phyloP scores from a whole-genome alignment of 2,113 vertebrate species.

The Daphoenositta chrysoptera region DNA sequence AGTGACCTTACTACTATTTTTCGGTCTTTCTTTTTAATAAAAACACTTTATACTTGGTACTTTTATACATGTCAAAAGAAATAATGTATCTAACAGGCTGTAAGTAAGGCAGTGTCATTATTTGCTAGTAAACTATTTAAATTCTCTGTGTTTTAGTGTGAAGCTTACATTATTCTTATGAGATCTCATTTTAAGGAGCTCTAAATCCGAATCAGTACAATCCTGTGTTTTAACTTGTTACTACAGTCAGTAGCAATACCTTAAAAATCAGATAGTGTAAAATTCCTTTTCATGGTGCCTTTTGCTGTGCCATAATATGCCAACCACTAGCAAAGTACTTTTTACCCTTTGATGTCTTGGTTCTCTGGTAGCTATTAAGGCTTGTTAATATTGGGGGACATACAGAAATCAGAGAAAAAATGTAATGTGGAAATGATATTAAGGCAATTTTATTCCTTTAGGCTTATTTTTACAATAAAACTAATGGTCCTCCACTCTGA shows the following conservation, averaged over 20 bases:
- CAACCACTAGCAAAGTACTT: background rate
- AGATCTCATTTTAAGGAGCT: background rate
- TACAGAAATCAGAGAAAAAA: background rate
- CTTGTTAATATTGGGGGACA: background rate
- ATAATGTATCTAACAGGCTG: background rate
- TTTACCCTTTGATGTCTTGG: background rate
- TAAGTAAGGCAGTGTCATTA: background rate
- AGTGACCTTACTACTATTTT: background rate
- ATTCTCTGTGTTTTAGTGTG: background rate
- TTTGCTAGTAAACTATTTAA: background rate
- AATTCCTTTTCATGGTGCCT: background rate
- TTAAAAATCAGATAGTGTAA: background rate
- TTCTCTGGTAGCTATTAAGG: background rate
- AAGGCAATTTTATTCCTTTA: background rate
- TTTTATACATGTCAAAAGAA: background rate
- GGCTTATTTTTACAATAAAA: background rate
- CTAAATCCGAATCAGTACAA: background rate
- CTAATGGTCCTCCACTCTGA: background rate
- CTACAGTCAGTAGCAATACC: background rate
- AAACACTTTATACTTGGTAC: background rate
- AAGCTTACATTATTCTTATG: background rate
- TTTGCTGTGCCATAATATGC: background rate
- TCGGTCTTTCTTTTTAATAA: background rate
- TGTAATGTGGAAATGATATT: background rate
- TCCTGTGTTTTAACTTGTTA: background rate